Percentiles rank a stretch among this genome's conserved stretches.
phyloP scores from a whole-genome alignment of 2,888 invertebrate genomes.

The Aleiodes testaceus region DNA sequence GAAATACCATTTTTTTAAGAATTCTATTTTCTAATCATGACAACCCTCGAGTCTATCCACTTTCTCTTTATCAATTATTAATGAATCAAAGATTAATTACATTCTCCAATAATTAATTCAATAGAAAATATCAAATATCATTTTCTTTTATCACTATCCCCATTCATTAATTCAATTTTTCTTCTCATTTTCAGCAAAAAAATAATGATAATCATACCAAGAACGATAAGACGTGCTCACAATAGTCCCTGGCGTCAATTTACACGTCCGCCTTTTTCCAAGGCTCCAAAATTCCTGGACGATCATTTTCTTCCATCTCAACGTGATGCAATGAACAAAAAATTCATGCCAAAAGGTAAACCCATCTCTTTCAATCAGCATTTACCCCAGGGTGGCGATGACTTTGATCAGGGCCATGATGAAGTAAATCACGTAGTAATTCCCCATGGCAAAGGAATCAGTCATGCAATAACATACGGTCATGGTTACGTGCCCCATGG shows the following conservation, averaged over 20 bases:
- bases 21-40: too few species aligned
- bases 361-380: constrained; percentile 30
- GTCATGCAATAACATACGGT: constrained; percentile 59
- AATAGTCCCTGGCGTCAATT: constrained; percentile 49
- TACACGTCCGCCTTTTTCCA: constrained; percentile 14
- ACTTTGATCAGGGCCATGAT: constrained; percentile 62
- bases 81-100: too few species aligned
- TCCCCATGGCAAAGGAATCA: constrained; percentile 63
- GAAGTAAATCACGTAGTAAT: constrained; percentile 58
- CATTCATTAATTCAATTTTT: not conserved
- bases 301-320: constrained; percentile 22
- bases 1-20: not conserved
- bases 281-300: constrained; percentile 24
- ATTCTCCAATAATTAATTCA: too few species aligned
- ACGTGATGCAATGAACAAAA: not conserved
- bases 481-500: constrained; percentile 66
- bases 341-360: constrained; percentile 32
- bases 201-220: constrained; percentile 60
- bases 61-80: too few species aligned
- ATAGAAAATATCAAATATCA: too few species aligned
- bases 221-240: constrained; percentile 55
- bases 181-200: constrained; percentile 56
- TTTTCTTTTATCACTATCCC: too few species aligned
- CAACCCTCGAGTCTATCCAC: too few species aligned
- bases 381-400: constrained; percentile 58